phyloP scores from a whole-genome alignment of 2,797 vertebrate genomes.

The Aselliscus stoliczkanus region DNA sequence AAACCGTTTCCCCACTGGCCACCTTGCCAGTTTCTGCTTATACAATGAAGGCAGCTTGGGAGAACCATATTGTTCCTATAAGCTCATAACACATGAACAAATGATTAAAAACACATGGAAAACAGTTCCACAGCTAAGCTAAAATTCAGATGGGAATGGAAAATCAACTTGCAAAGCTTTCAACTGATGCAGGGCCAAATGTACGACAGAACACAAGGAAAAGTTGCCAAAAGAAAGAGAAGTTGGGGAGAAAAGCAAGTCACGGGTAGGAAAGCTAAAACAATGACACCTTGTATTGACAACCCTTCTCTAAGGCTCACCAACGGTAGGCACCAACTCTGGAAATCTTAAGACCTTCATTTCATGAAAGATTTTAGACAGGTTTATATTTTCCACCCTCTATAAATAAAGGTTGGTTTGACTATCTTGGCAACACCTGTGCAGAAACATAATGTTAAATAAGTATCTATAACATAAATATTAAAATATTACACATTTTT shows the following conservation, averaged over 20 bases:
- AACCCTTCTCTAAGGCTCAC: conserved; percentile 33
- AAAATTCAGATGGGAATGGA: conserved; percentile 75
- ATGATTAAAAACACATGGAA: conserved; percentile 78
- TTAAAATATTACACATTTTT: conserved; percentile 68
- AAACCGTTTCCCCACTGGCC: conserved; percentile 48
- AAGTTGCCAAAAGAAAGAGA: conserved; percentile 65
- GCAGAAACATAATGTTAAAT: conserved; percentile 69
- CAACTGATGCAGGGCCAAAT: conserved; percentile 74
- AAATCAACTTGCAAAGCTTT: conserved; percentile 75
- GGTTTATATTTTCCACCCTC: conserved; percentile 66
- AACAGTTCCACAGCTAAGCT: conserved; percentile 68
- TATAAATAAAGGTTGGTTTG: conserved; percentile 72
- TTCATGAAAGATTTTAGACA: conserved; percentile 54
- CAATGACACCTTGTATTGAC: conserved; percentile 69
- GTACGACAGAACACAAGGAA: conserved; percentile 68
- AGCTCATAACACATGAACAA: conserved; percentile 76
- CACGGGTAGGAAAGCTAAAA: conserved; percentile 54
- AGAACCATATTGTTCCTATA: conserved; percentile 73
- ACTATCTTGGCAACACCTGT: conserved; percentile 67
- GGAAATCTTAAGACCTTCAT: conserved; percentile 61
- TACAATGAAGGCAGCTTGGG: conserved; percentile 68
- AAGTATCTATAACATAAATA: conserved; percentile 70
- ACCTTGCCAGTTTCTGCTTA: conserved; percentile 63
- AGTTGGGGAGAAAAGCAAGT: conserved; percentile 29
- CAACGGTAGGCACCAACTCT: conserved; percentile 42